Evolutionary conservation across 2,888 invertebrate genomes (phyloP), one percentile per base, ranked within the genome.

Genomic region (Sinodicranocentrus sp.): DNA sequence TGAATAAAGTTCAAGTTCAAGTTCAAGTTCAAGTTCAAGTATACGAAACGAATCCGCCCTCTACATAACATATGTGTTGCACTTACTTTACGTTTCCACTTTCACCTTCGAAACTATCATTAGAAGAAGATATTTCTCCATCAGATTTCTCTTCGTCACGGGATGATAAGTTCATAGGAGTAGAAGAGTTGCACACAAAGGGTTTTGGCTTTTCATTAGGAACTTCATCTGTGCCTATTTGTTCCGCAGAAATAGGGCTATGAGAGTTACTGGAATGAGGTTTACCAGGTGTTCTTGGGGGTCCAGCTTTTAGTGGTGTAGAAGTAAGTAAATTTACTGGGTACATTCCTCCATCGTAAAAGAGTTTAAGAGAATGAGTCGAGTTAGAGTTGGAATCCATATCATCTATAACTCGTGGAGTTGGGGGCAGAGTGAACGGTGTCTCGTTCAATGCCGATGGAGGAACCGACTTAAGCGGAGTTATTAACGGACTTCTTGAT

Each of bases 231-330:
- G n/a, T n/a, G n/a, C n/a, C n/a, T n/a, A n/a, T 2, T 17, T 21
- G 17, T 43, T 39, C 17, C 2, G 28, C 1, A 28, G 23, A 19
- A 2, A 61, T 10, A 13, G 82, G 82, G 43, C 82, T 82, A 8
- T 70, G 70, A 0, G 82, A 82, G 33, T 82, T 82, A 19, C 76
- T 82, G 15, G 82, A 82, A 13, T n/a, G 8, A 26, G 3, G 3
- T 59, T 48, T 48, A 3, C 84, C 84, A 33, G 84, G 84, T 15
- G 84, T 84, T 57, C 80, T 48, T 1, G 84, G 84, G 48, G 71
- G 3, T 3, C 80, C 80, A 0, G 54, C 23, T 48, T 84, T 84
- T 26, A 76, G 8, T 0, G 84, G 84, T 0, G 84, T 84, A 10
- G 75, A 75, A 3, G 73, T 70, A 17, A 65, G 43, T n/a, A 78